Conservation (phyloP, 2,888 invertebrate genomes). For the Ophonus ardosiacus region DNA sequence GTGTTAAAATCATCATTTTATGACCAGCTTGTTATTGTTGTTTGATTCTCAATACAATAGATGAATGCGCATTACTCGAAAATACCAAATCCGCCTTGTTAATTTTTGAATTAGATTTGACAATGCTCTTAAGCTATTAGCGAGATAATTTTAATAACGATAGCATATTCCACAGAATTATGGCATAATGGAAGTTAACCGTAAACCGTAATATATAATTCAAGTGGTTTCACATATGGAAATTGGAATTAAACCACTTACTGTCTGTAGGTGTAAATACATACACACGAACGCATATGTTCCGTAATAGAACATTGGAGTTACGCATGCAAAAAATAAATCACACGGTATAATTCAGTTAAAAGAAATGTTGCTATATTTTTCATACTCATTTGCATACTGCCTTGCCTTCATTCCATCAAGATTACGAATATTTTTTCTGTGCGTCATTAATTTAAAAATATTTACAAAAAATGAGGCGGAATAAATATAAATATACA, state of each 20-base stretch:
- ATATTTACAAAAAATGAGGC: background rate
- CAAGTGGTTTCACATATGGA: conserved; percentile 6
- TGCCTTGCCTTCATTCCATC: background rate
- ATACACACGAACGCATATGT: background rate
- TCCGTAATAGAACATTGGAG: background rate
- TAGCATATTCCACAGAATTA: background rate
- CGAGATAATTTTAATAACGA: background rate
- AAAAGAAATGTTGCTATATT: background rate
- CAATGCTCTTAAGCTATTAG: background rate
- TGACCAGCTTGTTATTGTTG: no score
- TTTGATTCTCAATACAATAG: no score
- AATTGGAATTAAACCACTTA: conserved; percentile 1
- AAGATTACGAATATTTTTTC: background rate
- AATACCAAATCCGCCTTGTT: no score
- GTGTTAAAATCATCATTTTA: no score
- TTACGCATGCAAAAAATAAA: conserved; percentile 21
- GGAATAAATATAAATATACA: background rate
- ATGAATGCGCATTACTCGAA: no score
- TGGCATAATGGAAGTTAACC: conserved; percentile 1
- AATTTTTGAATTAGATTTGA: no score
- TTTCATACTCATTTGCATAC: background rate
- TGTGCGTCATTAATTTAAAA: background rate
- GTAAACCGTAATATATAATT: conserved; percentile 12
- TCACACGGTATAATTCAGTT: background rate
- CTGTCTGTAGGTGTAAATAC: background rate